These are phyloP conservation scores for Phalacrocorax brasilianus DNA, from an alignment of 2,113 vertebrate genomes.

Conservation along the genomic window DNA sequence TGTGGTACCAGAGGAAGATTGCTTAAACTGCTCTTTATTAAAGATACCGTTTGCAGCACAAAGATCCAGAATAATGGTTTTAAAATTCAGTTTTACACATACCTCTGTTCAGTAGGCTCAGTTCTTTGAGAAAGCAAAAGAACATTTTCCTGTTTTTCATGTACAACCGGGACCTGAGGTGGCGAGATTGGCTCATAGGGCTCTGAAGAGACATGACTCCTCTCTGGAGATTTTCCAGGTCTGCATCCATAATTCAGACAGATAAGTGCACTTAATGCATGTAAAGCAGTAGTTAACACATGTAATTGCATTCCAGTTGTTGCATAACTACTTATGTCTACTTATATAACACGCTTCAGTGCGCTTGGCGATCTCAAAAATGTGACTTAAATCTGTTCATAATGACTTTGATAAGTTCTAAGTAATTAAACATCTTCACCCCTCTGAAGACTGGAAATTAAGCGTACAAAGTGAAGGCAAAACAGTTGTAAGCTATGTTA, in stretches of 20 bases:
- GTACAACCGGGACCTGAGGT: slow-evolving; percentile 85
- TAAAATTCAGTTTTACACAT: not conserved
- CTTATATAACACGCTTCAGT: not conserved
- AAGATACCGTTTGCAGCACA: not conserved
- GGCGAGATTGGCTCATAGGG: slow-evolving; percentile 96
- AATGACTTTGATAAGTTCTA: not conserved
- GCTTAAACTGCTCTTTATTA: not conserved
- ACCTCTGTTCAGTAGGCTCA: slow-evolving; percentile 93
- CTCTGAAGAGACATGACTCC: slow-evolving; percentile 85
- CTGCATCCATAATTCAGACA: slow-evolving; percentile 65
- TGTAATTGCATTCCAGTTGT: not conserved
- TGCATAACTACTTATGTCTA: not conserved
- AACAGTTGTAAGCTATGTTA: not conserved
- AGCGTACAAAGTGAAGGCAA: not conserved
- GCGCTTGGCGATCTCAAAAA: not conserved
- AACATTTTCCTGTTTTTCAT: slow-evolving; percentile 88
- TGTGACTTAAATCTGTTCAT: not conserved
- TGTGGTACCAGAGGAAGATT: not conserved
- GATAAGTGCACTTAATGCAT: not conserved
- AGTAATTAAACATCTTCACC: not conserved
- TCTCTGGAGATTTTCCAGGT: slow-evolving; percentile 95
- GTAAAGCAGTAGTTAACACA: not conserved
- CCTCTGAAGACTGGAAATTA: not conserved
- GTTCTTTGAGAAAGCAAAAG: slow-evolving; percentile 83
- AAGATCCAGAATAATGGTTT: not conserved